Evolutionary conservation across 2,113 vertebrate genomes (phyloP), one percentile per base, ranked within the genome.

Genomic region (Raphicerus campestris): DNA sequence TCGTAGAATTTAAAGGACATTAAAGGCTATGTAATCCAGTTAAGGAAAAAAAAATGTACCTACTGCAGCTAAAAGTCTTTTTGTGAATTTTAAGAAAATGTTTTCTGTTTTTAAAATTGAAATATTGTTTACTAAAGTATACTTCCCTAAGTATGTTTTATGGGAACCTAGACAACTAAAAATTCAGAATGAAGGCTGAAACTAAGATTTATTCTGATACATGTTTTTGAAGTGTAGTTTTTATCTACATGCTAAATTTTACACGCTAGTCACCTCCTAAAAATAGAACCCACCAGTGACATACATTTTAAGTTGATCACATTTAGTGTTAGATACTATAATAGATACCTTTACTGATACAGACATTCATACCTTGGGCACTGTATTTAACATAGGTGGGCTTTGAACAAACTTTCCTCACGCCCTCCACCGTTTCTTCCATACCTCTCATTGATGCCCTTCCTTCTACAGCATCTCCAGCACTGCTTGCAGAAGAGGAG

Each of bases 401-500:
- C 47, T 93, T 92, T 96, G 47, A 92, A 70, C n/a, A 26, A 26
- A 47, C 47, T 80, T 87, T 95, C 91, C 88, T 93, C 73, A 56
- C 95, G 93, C 97, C 95, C 95, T 97, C 82, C 53, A 55, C 97
- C 32, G 0, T 97, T 87, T 94, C 60, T 97, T 97, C 89, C 49
- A 73, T 82, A 94, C 97, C 92, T 97, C 97, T 98, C 97, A 98
- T 55, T 89, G 97, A 96, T 98, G 92, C 98, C 97, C 97, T 98
- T 98, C 98, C 97, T 98, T 98, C 97, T 97, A 97, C 98, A 98
- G 98, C 97, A 97, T 88, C 97, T 97, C 73, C 94, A 98, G 97
- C 97, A 98, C 98, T 98, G 98, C 98, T 98, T 98, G 98, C 97
- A 97, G 97, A 98, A 98, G 96, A 98, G 98, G 97, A 98, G 98